A percentile compares a stretch with the other conserved stretches of the same genome.
Evolutionary conservation across 1,140 invertebrate species (phyloP).

Genomic region (Luehdorfia chinensis): DNA sequence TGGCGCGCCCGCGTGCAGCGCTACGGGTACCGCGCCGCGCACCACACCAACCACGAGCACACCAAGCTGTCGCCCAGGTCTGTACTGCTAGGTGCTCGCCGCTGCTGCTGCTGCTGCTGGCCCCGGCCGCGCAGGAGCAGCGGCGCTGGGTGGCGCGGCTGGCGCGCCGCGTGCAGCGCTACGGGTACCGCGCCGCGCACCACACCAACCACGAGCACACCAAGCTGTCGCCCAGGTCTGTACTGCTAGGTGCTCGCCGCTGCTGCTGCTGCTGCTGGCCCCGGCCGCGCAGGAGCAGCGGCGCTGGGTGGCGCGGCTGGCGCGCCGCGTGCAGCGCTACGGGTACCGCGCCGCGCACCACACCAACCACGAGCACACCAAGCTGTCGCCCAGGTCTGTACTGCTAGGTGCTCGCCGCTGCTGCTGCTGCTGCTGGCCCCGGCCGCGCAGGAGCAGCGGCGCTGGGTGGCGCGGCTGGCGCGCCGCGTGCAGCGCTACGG

Average conservation of each 20-base stretch:
- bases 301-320: conserved; percentile 93
- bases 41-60: conserved; percentile 32
- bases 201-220: conserved; percentile 76
- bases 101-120: conserved; percentile 91
- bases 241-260: conserved; percentile 79
- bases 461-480: conserved; percentile 93
- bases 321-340: conserved; percentile 95
- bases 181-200: conserved; percentile 94
- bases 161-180: conserved; percentile 94
- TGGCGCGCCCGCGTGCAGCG: conserved; percentile 95
- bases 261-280: conserved; percentile 91
- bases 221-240: conserved; percentile 67
- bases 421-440: conserved; percentile 91
- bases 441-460: conserved; percentile 91
- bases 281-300: conserved; percentile 92
- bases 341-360: conserved; percentile 94
- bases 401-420: conserved; percentile 73
- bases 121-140: conserved; percentile 90
- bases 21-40: conserved; percentile 95
- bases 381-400: conserved; percentile 64
- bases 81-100: not conserved
- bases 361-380: conserved; percentile 66
- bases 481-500: conserved; percentile 96
- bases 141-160: conserved; percentile 94
- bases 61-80: conserved; percentile 64